A percentile compares a stretch with the other conserved stretches of the same genome.
Evolutionary conservation across 2,888 invertebrate species (phyloP).

Genomic region (Cheiracanthium punctorium): DNA sequence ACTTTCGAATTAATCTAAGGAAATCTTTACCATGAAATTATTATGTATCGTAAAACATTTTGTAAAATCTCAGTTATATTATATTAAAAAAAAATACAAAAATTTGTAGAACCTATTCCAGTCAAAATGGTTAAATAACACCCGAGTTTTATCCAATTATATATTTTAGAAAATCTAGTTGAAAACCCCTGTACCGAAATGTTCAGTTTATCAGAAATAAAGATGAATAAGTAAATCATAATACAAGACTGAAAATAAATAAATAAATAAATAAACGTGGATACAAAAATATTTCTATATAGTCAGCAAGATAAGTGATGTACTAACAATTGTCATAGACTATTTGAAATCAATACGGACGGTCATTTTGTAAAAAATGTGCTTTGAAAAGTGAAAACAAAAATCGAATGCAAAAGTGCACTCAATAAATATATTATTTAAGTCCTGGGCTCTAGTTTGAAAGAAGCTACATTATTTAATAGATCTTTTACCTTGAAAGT

Average conservation of each 20-base stretch:
- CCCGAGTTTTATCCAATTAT: no score
- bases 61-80: no score
- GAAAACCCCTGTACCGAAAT: neutral
- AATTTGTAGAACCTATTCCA: no score
- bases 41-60: no score
- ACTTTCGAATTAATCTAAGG: no score
- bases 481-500: neutral
- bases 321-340: conserved; percentile 17
- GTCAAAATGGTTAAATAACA: no score
- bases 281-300: conserved; percentile 2
- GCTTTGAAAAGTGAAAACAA: conserved; percentile 14
- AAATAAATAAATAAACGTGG: neutral
- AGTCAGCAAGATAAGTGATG: conserved; percentile 10
- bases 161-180: neutral
- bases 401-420: conserved; percentile 13
- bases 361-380: conserved; percentile 16
- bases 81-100: no score
- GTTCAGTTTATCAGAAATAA: conserved; percentile 21
- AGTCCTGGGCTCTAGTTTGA: neutral
- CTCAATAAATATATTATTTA: conserved; percentile 6
- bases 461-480: neutral
- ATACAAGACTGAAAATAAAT: no score
- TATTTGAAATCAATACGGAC: conserved; percentile 24
- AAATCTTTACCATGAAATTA: no score
- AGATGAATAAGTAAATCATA: conserved; percentile 12